Conservation (phyloP, 2,113 vertebrate species). For the Triplophysa siluroides region DNA sequence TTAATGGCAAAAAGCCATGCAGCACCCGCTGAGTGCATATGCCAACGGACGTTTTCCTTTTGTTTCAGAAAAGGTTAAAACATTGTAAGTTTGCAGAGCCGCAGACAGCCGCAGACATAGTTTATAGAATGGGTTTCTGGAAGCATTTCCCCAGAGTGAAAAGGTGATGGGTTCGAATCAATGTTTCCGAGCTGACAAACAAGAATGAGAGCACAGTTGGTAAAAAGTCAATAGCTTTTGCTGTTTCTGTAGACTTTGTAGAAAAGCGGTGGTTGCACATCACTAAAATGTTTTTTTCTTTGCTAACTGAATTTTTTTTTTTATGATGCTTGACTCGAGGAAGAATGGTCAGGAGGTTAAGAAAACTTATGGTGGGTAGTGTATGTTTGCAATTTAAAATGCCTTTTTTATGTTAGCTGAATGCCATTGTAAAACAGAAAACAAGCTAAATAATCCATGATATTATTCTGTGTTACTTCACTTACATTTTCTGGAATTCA, state of each 20-base stretch:
- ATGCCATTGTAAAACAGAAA: neutral
- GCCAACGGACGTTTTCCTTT: neutral
- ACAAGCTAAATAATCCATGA: neutral
- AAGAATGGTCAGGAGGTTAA: neutral
- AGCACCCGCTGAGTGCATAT: slow-evolving; percentile 15
- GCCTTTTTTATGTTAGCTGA: neutral
- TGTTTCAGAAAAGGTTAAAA: slow-evolving; percentile 25
- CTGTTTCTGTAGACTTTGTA: slow-evolving; percentile 45
- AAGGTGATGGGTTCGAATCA: slow-evolving; percentile 45
- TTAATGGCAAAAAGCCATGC: neutral
- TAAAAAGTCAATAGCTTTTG: slow-evolving; percentile 32
- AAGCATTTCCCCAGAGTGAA: slow-evolving; percentile 13
- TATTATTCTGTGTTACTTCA: neutral
- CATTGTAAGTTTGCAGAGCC: slow-evolving; percentile 27
- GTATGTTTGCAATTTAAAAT: neutral
- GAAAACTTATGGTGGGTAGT: neutral
- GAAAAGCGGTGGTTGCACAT: slow-evolving; percentile 56
- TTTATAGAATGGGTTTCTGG: neutral
- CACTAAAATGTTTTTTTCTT: slow-evolving; percentile 46
- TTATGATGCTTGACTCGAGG: neutral
- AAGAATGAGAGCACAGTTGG: slow-evolving; percentile 41
- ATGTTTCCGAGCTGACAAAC: slow-evolving; percentile 41
- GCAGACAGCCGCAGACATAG: neutral
- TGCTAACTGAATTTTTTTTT: neutral
- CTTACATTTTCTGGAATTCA: neutral